These are phyloP conservation scores for Siniperca obscura DNA, from an alignment of 2,797 vertebrate species.

Conservation along the genomic window DNA sequence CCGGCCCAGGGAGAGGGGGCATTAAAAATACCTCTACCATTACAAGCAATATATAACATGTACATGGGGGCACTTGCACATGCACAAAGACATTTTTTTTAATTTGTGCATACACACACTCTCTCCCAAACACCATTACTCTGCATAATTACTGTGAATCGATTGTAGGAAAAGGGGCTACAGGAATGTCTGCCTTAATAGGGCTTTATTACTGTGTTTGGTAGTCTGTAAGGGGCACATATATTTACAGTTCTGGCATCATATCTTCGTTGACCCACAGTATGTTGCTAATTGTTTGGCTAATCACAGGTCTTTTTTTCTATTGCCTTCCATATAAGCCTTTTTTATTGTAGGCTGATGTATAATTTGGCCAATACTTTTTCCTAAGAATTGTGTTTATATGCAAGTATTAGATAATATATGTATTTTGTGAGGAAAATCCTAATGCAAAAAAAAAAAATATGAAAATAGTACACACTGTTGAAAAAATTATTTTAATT, in stretches of 20 bases:
- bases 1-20: slow-evolving; percentile 49
- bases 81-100: slow-evolving; percentile 54
- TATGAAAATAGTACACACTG: not conserved
- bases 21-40: slow-evolving; percentile 70
- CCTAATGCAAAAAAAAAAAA: not conserved
- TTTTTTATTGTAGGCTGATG: not conserved
- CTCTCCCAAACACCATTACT: slow-evolving; percentile 48
- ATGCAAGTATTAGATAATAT: not conserved
- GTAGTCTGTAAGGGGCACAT: slow-evolving; percentile 31
- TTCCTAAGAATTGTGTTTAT: not conserved
- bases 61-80: slow-evolving; percentile 57
- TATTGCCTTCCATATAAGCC: not conserved
- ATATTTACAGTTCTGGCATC: slow-evolving; percentile 18
- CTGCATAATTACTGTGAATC: slow-evolving; percentile 63
- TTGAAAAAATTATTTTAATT: not conserved
- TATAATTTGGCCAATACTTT: not conserved
- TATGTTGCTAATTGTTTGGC: slow-evolving; percentile 16
- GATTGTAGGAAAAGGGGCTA: slow-evolving; percentile 46
- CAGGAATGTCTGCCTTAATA: slow-evolving; percentile 45
- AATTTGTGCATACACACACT: slow-evolving; percentile 40
- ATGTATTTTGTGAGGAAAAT: not conserved
- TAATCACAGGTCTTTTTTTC: not conserved
- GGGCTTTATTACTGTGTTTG: slow-evolving; percentile 51
- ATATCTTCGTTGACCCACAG: slow-evolving; percentile 25
- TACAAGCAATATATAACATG: slow-evolving; percentile 70